A percentile compares a stretch with the other conserved stretches of the same genome.
These are phyloP conservation scores for Paradoxurus hermaphroditus DNA, from an alignment of 2,113 vertebrate species.

Conservation along the genomic window DNA sequence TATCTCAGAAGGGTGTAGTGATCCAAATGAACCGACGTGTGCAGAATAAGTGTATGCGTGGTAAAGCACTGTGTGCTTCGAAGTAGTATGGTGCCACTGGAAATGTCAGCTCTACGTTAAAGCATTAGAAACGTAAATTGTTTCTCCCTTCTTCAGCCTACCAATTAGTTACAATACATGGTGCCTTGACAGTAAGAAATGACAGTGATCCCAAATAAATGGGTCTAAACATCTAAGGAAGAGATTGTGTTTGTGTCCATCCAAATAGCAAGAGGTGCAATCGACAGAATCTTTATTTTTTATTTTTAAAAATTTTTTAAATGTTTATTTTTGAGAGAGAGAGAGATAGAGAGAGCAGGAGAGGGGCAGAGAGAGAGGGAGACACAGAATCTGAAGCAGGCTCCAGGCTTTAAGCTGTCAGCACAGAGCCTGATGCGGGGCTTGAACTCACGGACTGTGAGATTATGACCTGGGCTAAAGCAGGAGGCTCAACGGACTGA, in stretches of 20 bases:
- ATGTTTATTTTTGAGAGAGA: no score
- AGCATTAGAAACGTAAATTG: neutral
- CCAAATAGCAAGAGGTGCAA: neutral
- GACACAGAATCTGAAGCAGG: no score
- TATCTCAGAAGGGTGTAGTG: neutral
- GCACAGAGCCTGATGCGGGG: no score
- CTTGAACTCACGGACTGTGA: no score
- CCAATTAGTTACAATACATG: neutral
- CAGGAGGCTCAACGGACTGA: no score
- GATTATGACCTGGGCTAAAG: no score
- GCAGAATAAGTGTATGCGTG: neutral
- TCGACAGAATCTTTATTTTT: neutral
- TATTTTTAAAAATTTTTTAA: no score
- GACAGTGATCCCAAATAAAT: neutral
- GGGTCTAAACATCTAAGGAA: neutral
- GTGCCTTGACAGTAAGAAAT: neutral
- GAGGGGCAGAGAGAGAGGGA: no score
- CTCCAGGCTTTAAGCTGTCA: no score
- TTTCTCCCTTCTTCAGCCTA: neutral
- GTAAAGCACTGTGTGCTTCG: neutral
- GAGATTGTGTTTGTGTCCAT: neutral
- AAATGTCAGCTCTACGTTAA: neutral
- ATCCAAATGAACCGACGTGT: neutral
- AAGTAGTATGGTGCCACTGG: neutral
- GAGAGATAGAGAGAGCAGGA: no score